These are phyloP conservation scores for Novumbra hubbsi DNA, from an alignment of 2,797 vertebrate genomes.

Conservation along the genomic window DNA sequence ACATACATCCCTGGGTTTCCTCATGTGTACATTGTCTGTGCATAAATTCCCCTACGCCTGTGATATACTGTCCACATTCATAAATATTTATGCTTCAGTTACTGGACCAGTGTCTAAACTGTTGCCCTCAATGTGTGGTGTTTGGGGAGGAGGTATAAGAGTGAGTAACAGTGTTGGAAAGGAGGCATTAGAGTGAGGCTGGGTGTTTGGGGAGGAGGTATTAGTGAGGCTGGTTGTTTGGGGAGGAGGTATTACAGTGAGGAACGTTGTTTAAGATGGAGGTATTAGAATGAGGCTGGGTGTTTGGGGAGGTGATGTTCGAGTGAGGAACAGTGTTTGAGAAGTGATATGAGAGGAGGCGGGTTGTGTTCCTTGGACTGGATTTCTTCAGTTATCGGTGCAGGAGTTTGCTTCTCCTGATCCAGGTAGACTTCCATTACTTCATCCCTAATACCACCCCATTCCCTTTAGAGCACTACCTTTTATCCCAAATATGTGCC, in stretches of 20 bases:
- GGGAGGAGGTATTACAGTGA: neutral
- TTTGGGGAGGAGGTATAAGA: neutral
- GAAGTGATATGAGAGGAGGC: neutral
- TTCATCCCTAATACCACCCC: neutral
- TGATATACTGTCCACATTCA: neutral
- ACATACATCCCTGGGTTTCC: neutral
- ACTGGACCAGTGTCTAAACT: neutral
- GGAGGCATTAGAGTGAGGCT: conserved; percentile 1
- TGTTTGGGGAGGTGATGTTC: neutral
- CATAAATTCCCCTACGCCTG: neutral
- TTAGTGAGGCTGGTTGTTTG: neutral
- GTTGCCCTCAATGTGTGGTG: neutral
- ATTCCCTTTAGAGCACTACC: neutral
- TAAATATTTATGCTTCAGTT: neutral
- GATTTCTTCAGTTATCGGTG: conserved; percentile 51
- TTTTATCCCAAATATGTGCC: neutral
- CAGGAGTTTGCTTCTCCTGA: conserved; percentile 53
- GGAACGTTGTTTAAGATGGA: neutral
- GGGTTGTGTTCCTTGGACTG: neutral
- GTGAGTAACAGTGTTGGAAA: neutral
- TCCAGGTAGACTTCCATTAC: conserved; percentile 26
- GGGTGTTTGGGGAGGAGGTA: neutral
- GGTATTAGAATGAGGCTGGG: conserved; percentile 4
- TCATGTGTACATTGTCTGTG: neutral
- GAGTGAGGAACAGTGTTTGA: neutral